Percentiles rank a stretch among this genome's conserved stretches.
Conservation (phyloP, 2,888 invertebrate genomes). For the Eurytoma adleriae region DNA sequence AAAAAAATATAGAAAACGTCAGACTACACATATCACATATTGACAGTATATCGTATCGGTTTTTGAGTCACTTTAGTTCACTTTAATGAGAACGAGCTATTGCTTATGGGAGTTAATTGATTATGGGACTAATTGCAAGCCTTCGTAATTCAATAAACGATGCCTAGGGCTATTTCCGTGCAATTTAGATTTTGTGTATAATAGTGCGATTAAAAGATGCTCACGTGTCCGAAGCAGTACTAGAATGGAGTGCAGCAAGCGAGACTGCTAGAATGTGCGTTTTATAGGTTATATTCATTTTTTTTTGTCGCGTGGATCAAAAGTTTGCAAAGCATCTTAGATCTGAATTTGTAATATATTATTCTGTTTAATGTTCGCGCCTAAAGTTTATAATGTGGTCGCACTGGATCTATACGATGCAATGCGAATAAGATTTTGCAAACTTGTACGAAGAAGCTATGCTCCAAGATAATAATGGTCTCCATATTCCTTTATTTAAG, state of each 20-base stretch:
- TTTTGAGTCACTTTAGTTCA: slow-evolving; percentile 49
- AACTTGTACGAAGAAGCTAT: slow-evolving; percentile 42
- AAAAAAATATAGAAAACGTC: slow-evolving; percentile 31
- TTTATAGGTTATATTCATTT: slow-evolving; percentile 49
- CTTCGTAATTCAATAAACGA: slow-evolving; percentile 57
- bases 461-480: slow-evolving; percentile 48
- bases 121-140: slow-evolving; percentile 62
- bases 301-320: slow-evolving; percentile 52
- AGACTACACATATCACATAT: slow-evolving; percentile 56
- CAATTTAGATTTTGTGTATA: slow-evolving; percentile 65
- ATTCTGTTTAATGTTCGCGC: slow-evolving; percentile 54
- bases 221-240: slow-evolving; percentile 45
- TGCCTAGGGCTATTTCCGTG: slow-evolving; percentile 66
- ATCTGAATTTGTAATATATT: slow-evolving; percentile 58
- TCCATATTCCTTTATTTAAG: slow-evolving; percentile 48
- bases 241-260: slow-evolving; percentile 46
- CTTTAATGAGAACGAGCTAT: slow-evolving; percentile 24
- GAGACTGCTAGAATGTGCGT: slow-evolving; percentile 53
- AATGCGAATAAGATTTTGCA: slow-evolving; percentile 51
- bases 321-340: slow-evolving; percentile 57
- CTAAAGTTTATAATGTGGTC: slow-evolving; percentile 43
- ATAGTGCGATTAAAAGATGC: slow-evolving; percentile 53
- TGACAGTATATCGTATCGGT: slow-evolving; percentile 47
- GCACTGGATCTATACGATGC: slow-evolving; percentile 55
- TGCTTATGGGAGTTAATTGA: slow-evolving; percentile 54